phyloP scores from a whole-genome alignment of 2,797 vertebrate genomes.

The Nasua narica region DNA sequence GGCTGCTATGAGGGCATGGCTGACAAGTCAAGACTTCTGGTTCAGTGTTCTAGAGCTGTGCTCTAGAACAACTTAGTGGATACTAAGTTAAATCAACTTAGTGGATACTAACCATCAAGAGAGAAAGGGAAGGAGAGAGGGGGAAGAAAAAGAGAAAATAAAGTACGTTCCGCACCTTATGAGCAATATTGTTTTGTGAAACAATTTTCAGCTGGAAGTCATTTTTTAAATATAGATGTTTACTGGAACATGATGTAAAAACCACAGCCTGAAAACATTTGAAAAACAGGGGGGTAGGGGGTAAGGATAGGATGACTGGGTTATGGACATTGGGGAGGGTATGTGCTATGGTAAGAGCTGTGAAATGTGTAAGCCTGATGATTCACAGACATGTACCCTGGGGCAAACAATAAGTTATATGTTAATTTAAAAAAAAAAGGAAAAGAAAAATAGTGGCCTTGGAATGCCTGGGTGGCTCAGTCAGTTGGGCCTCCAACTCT shows the following conservation, averaged over 20 bases:
- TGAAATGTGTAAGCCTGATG: too few relatives aligned
- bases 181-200: background rate
- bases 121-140: fast-evolving
- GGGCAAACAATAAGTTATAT: too few relatives aligned
- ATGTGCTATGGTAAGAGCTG: too few relatives aligned
- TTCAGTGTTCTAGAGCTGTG: background rate
- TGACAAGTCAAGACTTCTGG: background rate
- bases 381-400: too few relatives aligned
- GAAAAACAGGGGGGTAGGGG: too few relatives aligned
- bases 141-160: background rate
- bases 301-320: too few relatives aligned
- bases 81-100: background rate
- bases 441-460: background rate
- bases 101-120: background rate
- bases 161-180: background rate
- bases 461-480: background rate
- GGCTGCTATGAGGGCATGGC: background rate
- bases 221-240: background rate
- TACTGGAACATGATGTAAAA: background rate
- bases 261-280: background rate
- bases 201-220: background rate
- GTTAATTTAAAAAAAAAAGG: too few relatives aligned
- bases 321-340: too few relatives aligned
- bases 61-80: background rate
- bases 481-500: background rate